These are phyloP conservation scores for Proisotoma minuta DNA, from an alignment of 2,888 invertebrate genomes.

Conservation along the genomic window DNA sequence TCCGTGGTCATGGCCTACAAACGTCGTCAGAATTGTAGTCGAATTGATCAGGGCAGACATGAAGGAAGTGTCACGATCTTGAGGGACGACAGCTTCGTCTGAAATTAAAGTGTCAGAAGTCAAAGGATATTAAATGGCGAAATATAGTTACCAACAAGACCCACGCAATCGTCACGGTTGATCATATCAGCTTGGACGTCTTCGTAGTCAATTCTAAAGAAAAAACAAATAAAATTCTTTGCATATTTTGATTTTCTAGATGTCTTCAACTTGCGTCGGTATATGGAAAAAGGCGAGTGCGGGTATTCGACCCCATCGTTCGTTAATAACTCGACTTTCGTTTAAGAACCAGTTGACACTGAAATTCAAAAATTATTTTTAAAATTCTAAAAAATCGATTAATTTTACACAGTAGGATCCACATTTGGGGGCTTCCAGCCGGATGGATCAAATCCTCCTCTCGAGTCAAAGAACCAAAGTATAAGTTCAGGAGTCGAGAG, in stretches of 20 bases:
- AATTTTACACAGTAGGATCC: conserved; percentile 18
- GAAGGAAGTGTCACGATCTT: conserved; percentile 15
- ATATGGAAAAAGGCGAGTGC: conserved; percentile 29
- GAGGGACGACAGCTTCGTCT: conserved; percentile 27
- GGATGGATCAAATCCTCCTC: conserved; percentile 24
- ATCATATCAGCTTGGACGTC: conserved; percentile 25
- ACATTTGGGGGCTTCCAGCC: conserved; percentile 21
- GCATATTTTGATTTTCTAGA: neutral
- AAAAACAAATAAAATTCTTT: neutral
- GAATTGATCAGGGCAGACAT: conserved; percentile 24
- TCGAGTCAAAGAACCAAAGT: conserved; percentile 29
- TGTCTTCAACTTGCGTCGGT: conserved; percentile 20
- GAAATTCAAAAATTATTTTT: too few species aligned
- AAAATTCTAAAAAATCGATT: too few species aligned
- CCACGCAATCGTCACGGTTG: conserved; percentile 18
- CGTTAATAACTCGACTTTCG: conserved; percentile 9
- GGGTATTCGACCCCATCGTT: conserved; percentile 21
- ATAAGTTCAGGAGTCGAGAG: conserved; percentile 17
- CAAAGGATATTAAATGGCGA: neutral
- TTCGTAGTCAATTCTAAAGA: conserved; percentile 19
- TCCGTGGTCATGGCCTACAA: conserved; percentile 28
- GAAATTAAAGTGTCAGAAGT: neutral
- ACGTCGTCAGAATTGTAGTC: conserved; percentile 22
- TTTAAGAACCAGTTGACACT: conserved; percentile 18
- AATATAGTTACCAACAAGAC: conserved; percentile 21